Base-by-base conservation (phyloP, 2,113 vertebrate species). In the Paedocypris sp. region DNA sequence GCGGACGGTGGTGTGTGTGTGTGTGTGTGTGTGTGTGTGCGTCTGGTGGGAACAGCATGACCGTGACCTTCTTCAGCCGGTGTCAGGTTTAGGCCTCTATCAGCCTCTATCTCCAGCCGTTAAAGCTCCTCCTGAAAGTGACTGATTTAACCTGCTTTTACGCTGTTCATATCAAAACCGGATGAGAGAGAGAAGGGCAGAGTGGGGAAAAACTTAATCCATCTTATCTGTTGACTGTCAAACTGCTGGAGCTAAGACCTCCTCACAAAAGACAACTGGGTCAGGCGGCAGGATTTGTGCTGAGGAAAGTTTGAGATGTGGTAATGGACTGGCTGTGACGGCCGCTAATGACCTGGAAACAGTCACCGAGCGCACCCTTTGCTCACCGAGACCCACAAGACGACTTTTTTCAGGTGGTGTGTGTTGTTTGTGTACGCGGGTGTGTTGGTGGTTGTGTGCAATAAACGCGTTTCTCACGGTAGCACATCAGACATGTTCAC, bases 201-300 rank as follows among this genome's bases (percentile, higher is more conserved):
- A 62, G 54, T 6, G 20, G 9, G 1, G 9, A 77, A 83, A 74
- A 80, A 77, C 82, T 84, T 88, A 88, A 88, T 88, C 85, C 86
- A 88, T 88, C 85, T 86, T 88, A 88, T 88, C 86, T 85, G 86
- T 86, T 85, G 81, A 86, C 85, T 88, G 86, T 88, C 86, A 88
- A 86, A 86, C 83, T 83, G 84, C 80, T 80, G 80, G 52, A 72
- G 85, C 86, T 86, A 85, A 86, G 85, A 86, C 86, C 84, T 85
- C 82, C 85, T 88, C 81, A 88, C 80, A 85, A 86, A 86, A 88
- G 82, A 88, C 86, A 88, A 86, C 81, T 86, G 82, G 86, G 86
- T 86, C 86, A 86, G 80, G 77, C 83, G 72, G 73, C 70, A 69
- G 77, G 74, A 77, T 82, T 82, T 57, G 69, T 72, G 57, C 73